Base-by-base conservation (phyloP, 1,140 invertebrate genomes). In the Bombyx mori region DNA sequence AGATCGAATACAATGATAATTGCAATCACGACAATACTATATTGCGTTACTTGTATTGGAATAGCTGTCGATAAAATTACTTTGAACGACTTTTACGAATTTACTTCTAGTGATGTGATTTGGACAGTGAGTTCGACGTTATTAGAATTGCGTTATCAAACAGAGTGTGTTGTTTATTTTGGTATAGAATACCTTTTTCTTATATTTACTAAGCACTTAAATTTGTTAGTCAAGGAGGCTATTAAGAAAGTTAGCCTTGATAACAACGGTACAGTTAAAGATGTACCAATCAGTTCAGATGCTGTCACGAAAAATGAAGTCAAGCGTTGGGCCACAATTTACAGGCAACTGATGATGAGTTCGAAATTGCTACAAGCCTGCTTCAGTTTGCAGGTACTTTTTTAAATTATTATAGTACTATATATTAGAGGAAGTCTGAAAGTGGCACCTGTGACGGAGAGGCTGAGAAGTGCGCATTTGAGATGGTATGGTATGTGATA, bases 371-470 rank as follows among this genome's bases (percentile, higher is more conserved):
- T 53, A 5, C 42, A 53, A 42, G 1, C 35, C 1, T 53, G 52
- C 44, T 12, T 53, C 18, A 12, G 42, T 43, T 8, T 10, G 42
- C 52, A 44, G 52, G 52, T 53, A 53, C 7, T 44, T n/a, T 47
- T 44, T 43, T 12, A 12, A n/a, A 51, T 51, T 35, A 6, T 42
- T 42, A 9, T 35, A 6, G 18, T 26, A 47, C 6, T 35, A 35
- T 35, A 35, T 35, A 1, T 35, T 35, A 35, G 2, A 18, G 12
- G 12, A 0, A 18, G 12, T 18, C 12, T 18, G 12, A 18, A 18
- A 18, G 12, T 18, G 12, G 12, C 12, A 18, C 12, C 12, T 18
- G 12, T 18, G 12, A 18, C 12, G 1, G 12, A 18, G 12, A 18
- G 1, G 12, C 12, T 18, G 12, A 18, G 12, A 18, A 18, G 12